phyloP scores from a whole-genome alignment of 2,113 vertebrate species.

The Marmota monax region DNA sequence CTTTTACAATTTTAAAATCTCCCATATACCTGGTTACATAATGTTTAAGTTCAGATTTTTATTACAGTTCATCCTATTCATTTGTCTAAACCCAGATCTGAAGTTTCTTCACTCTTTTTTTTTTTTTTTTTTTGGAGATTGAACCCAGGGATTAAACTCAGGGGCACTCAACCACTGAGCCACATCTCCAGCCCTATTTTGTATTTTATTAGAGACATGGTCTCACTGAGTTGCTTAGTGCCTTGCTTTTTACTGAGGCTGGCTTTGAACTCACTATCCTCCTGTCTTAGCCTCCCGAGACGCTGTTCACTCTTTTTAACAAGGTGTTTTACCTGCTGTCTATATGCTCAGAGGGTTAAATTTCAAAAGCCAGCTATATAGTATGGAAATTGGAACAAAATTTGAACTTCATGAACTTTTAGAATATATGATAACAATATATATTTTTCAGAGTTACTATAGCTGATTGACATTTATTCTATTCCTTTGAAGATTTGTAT shows the following conservation, averaged over 20 bases:
- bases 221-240: too few relatives aligned
- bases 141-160: too few relatives aligned
- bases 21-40: neutral
- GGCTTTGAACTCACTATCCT: too few relatives aligned
- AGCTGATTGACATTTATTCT: neutral
- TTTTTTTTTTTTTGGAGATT: too few relatives aligned
- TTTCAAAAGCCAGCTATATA: neutral
- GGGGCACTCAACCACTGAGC: too few relatives aligned
- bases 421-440: neutral
- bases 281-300: too few relatives aligned
- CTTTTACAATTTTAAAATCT: conserved; percentile 31
- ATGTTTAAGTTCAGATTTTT: neutral
- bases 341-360: neutral
- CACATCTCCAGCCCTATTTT: too few relatives aligned
- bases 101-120: neutral
- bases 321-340: neutral
- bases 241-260: too few relatives aligned
- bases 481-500: neutral
- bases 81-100: neutral
- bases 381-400: neutral
- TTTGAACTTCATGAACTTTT: neutral
- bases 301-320: neutral
- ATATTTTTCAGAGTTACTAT: neutral
- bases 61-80: neutral
- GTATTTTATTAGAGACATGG: too few relatives aligned